Percentiles rank a stretch among this genome's conserved stretches.
Conservation (phyloP, 2,888 invertebrate genomes). For the Nemotelus pantherinus region DNA sequence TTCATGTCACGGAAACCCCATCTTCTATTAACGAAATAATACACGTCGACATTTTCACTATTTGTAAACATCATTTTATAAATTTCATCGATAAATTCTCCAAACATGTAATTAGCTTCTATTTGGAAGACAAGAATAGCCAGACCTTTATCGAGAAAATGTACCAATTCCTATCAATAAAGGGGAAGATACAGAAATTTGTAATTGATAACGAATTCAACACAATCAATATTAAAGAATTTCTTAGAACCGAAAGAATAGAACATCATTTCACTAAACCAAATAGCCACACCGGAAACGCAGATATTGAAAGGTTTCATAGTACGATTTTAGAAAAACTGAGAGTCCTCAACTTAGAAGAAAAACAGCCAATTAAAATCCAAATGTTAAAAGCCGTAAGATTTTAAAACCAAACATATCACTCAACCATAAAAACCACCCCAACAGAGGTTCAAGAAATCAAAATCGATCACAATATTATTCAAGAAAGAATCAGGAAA, state of each 20-base stretch:
- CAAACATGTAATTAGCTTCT: slow-evolving; percentile 28
- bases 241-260: background rate
- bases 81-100: slow-evolving; percentile 43
- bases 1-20: slow-evolving; percentile 40
- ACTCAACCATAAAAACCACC: too few species aligned
- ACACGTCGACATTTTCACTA: slow-evolving; percentile 20
- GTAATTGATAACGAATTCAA: slow-evolving; percentile 11
- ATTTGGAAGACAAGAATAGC: slow-evolving; percentile 30
- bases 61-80: slow-evolving; percentile 41
- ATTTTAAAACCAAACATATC: too few species aligned
- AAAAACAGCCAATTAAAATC: too few species aligned
- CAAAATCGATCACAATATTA: too few species aligned
- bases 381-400: too few species aligned
- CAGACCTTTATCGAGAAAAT: slow-evolving; percentile 38
- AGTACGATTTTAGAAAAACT: too few species aligned
- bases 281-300: background rate
- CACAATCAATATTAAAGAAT: background rate
- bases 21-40: slow-evolving; percentile 33
- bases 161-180: slow-evolving; percentile 3
- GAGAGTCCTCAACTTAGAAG: too few species aligned
- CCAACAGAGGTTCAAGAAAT: too few species aligned
- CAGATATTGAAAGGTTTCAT: too few species aligned
- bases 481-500: too few species aligned
- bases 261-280: background rate
- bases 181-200: slow-evolving; percentile 22